A percentile compares a stretch with the other conserved stretches of the same genome.
Conservation (phyloP, 2,888 invertebrate species). For the Tachystola acroxantha region DNA sequence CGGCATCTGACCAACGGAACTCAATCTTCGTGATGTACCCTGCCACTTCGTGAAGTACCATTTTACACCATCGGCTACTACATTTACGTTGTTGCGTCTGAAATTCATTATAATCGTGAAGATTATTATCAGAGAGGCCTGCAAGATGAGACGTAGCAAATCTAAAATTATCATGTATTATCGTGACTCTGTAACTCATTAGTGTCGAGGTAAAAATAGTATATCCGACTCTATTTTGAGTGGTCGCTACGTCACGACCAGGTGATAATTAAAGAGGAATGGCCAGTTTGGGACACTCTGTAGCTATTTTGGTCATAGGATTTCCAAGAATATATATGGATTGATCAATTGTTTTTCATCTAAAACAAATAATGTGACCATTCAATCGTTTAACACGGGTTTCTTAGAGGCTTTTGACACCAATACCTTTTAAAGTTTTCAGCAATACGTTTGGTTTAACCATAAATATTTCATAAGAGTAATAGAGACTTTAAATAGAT, state of each 20-base stretch:
- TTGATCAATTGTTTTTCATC: background rate
- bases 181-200: conserved; percentile 22
- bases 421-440: no score
- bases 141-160: conserved; percentile 7
- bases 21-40: no score
- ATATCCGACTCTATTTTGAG: conserved; percentile 25
- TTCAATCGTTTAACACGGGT: no score
- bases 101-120: no score
- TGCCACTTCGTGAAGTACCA: no score
- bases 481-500: no score
- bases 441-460: no score
- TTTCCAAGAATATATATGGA: background rate
- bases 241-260: conserved; percentile 14
- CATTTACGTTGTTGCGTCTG: no score
- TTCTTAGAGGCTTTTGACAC: no score
- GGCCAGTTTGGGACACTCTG: conserved; percentile 17
- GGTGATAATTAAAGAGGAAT: conserved; percentile 12
- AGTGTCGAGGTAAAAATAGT: conserved; percentile 31
- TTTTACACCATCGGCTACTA: no score
- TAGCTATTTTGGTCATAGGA: background rate
- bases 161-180: conserved; percentile 21
- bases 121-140: conserved; percentile 1
- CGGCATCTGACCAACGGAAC: no score
- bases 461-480: no score
- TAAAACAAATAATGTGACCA: background rate